These are phyloP conservation scores for Atlantisia rogersi DNA, from an alignment of 2,113 vertebrate genomes.

Conservation along the genomic window DNA sequence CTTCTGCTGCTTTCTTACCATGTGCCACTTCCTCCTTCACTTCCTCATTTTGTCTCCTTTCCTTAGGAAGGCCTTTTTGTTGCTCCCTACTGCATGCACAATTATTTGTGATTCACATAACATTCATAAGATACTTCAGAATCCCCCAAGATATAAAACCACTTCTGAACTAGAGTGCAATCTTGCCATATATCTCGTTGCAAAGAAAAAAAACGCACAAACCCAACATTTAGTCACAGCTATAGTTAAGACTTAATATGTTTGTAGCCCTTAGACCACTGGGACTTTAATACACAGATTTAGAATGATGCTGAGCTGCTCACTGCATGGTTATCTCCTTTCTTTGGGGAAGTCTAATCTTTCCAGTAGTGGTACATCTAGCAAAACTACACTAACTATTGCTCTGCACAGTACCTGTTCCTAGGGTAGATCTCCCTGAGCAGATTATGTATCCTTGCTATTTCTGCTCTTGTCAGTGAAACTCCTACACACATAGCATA, in stretches of 20 bases:
- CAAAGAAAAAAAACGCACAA: not conserved
- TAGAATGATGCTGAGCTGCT: not conserved
- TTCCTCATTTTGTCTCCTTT: not conserved
- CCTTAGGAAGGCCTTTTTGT: not conserved
- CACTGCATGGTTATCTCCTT: not conserved
- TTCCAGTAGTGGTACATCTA: not conserved
- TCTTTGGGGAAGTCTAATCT: not conserved
- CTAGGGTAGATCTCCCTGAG: not conserved
- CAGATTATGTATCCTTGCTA: not conserved
- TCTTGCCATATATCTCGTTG: not conserved
- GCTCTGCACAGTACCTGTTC: not conserved
- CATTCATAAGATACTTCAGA: not conserved
- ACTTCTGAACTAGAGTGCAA: not conserved
- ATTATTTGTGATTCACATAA: not conserved
- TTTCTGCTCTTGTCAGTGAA: not conserved
- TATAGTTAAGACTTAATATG: not conserved
- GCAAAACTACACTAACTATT: not conserved
- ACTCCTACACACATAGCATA: not conserved
- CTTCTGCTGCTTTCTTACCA: not conserved
- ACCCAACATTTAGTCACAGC: not conserved
- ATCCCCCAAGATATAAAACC: not conserved
- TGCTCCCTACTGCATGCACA: not conserved
- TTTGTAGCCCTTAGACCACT: not conserved
- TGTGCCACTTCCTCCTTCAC: not conserved
- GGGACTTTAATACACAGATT: not conserved